Evolutionary conservation across 2,888 invertebrate genomes (phyloP).

Genomic region (Cantharis rufa): DNA sequence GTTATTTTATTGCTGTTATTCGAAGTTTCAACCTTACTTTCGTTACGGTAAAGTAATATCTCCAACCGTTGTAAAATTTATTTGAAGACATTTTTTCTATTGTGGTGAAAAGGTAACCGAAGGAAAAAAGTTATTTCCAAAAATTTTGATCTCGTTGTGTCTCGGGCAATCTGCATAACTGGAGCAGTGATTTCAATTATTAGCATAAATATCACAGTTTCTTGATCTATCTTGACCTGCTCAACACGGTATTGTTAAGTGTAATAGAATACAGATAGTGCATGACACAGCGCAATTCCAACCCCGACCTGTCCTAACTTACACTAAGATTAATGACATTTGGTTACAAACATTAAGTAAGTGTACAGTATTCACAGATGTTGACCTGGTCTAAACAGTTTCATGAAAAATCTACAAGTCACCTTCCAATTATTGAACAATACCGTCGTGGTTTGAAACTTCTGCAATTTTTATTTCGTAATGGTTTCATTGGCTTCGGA

Average conservation of each 20-base stretch:
- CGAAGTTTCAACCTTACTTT: neutral
- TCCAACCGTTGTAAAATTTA: neutral
- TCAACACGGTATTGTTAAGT: constrained; percentile 37
- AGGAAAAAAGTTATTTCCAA: neutral
- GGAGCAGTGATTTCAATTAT: neutral
- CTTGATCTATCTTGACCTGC: constrained; percentile 39
- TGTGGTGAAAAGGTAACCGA: neutral
- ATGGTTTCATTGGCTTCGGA: neutral
- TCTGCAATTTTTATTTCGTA: neutral
- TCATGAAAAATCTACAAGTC: constrained; percentile 22
- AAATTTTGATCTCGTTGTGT: neutral
- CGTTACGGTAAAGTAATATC: neutral
- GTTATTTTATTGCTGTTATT: neutral
- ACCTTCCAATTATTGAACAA: constrained; percentile 2
- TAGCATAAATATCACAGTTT: neutral
- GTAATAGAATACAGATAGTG: constrained; percentile 44
- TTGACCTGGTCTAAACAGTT: constrained; percentile 20
- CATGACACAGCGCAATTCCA: constrained; percentile 50
- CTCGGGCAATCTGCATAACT: neutral
- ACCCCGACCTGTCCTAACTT: constrained; percentile 49
- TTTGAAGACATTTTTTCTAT: neutral
- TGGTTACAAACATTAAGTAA: constrained; percentile 32
- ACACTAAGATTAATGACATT: constrained; percentile 52
- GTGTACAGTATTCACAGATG: constrained; percentile 22
- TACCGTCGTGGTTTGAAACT: neutral